Percentiles rank a stretch among this genome's conserved stretches.
These are phyloP conservation scores for Cottoperca gobio DNA, from an alignment of 2,797 vertebrate species.

Conservation along the genomic window DNA sequence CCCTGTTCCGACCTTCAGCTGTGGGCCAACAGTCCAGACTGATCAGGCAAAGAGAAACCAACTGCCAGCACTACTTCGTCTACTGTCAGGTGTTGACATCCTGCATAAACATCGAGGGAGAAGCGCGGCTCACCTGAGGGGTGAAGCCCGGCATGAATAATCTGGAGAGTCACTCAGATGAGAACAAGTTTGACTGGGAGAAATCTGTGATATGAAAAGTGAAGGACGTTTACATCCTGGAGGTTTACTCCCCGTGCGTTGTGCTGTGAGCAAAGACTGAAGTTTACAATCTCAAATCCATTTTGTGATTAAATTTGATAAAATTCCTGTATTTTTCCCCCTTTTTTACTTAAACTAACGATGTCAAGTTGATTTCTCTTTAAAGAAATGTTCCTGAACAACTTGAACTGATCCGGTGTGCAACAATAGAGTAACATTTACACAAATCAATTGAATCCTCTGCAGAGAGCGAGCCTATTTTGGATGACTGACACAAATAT, in stretches of 20 bases:
- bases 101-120: slow-evolving; percentile 71
- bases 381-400: background rate
- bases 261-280: no score
- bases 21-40: slow-evolving; percentile 62
- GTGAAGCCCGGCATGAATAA: slow-evolving; percentile 54
- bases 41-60: slow-evolving; percentile 53
- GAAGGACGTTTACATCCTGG: background rate
- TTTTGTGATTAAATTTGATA: background rate
- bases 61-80: slow-evolving; percentile 53
- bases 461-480: slow-evolving; percentile 44
- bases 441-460: slow-evolving; percentile 48
- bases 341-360: background rate
- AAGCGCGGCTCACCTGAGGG: slow-evolving; percentile 59
- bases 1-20: slow-evolving; percentile 73
- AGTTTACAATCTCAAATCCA: no score
- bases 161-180: slow-evolving; percentile 53
- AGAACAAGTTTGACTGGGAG: slow-evolving; percentile 21
- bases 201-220: slow-evolving; percentile 31
- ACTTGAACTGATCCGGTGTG: background rate
- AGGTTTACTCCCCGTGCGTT: background rate
- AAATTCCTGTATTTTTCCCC: background rate
- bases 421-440: background rate
- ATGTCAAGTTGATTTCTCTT: background rate
- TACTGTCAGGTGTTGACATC: slow-evolving; percentile 76
- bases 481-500: slow-evolving; percentile 63